These are phyloP conservation scores for Polypedilum pembai DNA, from an alignment of 1,140 invertebrate species.

Conservation along the genomic window DNA sequence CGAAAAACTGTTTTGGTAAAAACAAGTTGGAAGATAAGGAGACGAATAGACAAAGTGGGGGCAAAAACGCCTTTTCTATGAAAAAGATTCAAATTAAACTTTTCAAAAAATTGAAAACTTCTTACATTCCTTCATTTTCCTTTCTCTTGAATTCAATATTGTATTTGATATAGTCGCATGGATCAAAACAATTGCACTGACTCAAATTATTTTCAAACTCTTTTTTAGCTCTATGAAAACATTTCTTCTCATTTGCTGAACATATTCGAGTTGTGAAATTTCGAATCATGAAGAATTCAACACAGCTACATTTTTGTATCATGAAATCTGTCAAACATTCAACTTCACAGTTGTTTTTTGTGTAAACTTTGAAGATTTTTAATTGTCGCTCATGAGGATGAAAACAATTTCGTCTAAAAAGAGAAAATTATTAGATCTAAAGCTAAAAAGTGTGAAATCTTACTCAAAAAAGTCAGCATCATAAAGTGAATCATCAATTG, in stretches of 20 bases:
- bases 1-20: too few species aligned
- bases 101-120: too few species aligned
- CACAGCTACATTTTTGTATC: background rate
- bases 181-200: background rate
- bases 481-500: too few species aligned
- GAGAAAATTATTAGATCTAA: background rate
- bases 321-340: background rate
- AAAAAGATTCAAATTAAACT: too few species aligned
- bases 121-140: too few species aligned
- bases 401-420: conserved; percentile 49
- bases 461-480: too few species aligned
- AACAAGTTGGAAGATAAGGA: too few species aligned
- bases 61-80: too few species aligned
- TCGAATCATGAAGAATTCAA: background rate
- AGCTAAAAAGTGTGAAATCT: background rate
- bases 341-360: conserved; percentile 34
- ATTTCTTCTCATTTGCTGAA: background rate
- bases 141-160: background rate
- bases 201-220: background rate
- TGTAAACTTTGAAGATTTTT: conserved; percentile 60
- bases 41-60: too few species aligned
- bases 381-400: conserved; percentile 54
- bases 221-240: background rate
- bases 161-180: background rate
- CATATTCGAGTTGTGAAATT: conserved; percentile 8